phyloP scores from a whole-genome alignment of 2,113 vertebrate genomes.

The Elephantulus edwardii region DNA sequence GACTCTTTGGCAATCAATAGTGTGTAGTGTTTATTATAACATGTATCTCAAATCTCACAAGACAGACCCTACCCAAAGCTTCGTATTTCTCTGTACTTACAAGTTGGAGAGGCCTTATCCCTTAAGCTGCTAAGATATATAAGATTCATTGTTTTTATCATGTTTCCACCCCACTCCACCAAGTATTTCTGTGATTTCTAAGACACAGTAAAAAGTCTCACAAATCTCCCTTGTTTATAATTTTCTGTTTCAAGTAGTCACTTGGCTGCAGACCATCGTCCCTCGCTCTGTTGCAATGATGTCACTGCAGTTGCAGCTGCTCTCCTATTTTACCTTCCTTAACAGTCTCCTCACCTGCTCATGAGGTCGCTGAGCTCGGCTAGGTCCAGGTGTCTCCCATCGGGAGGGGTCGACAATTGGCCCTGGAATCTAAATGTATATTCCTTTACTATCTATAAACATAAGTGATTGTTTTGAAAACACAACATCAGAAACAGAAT shows the following conservation, averaged over 20 bases:
- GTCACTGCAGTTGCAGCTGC: constrained; percentile 38
- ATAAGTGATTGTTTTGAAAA: neutral
- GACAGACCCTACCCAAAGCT: constrained; percentile 7
- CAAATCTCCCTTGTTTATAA: constrained; percentile 23
- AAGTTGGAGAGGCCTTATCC: neutral
- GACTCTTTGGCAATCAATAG: constrained; percentile 53
- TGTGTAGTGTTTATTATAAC: constrained; percentile 63
- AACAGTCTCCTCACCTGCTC: constrained; percentile 43
- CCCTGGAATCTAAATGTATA: neutral
- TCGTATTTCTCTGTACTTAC: neutral
- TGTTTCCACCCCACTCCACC: neutral
- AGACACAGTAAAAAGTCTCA: neutral
- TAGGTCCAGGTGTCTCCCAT: neutral
- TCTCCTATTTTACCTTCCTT: neutral
- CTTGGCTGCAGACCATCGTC: neutral
- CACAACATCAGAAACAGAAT: neutral
- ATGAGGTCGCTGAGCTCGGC: neutral
- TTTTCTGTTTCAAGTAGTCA: neutral
- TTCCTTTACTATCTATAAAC: neutral
- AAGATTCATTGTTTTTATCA: neutral
- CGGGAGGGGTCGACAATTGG: neutral
- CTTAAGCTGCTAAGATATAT: neutral
- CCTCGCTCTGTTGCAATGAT: constrained; percentile 46
- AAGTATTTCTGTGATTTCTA: neutral
- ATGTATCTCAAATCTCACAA: neutral